phyloP scores from a whole-genome alignment of 1,140 invertebrate genomes.

The Drosophila nigromelanica region DNA sequence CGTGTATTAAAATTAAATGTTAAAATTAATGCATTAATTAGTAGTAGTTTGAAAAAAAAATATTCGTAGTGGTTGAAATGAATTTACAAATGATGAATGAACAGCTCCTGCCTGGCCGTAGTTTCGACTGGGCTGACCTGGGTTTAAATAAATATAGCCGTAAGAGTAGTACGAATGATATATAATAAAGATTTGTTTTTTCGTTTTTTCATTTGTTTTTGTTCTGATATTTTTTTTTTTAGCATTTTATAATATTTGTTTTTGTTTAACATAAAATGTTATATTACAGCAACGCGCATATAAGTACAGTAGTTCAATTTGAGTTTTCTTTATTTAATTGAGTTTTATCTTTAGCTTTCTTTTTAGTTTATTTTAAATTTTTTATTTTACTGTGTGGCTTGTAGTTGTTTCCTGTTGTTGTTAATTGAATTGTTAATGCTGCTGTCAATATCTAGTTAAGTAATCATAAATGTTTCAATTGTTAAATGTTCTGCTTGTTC shows the following conservation, averaged over 20 bases:
- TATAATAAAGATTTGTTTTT: slow-evolving; percentile 25
- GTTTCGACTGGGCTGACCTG: slow-evolving; percentile 22
- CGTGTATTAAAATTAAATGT: slow-evolving; percentile 64
- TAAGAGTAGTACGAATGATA: slow-evolving; percentile 53
- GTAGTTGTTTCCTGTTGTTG: slow-evolving; percentile 28
- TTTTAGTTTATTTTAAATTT: slow-evolving; percentile 27
- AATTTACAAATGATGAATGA: slow-evolving; percentile 79
- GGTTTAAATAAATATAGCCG: slow-evolving; percentile 48
- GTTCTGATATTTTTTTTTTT: slow-evolving; percentile 41
- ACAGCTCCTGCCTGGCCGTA: slow-evolving; percentile 28
- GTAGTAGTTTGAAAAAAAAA: slow-evolving; percentile 21
- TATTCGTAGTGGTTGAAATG: slow-evolving; percentile 59
- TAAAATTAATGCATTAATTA: slow-evolving; percentile 54
- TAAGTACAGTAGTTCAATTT: slow-evolving; percentile 78
- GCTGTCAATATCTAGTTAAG: slow-evolving; percentile 69
- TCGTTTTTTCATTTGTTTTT: slow-evolving; percentile 15
- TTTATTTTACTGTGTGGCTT: slow-evolving; percentile 33
- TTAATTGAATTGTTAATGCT: slow-evolving; percentile 59
- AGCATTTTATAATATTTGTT: slow-evolving; percentile 48
- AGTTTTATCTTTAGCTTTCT: slow-evolving; percentile 21
- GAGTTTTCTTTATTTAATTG: slow-evolving; percentile 33
- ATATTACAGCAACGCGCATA: slow-evolving; percentile 80
- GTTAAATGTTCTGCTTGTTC: slow-evolving; percentile 49
- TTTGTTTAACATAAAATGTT: slow-evolving; percentile 71
- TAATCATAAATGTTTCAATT: slow-evolving; percentile 72